A percentile compares a stretch with the other conserved stretches of the same genome.
phyloP scores from a whole-genome alignment of 1,140 invertebrate species.

The Berghia stephanieae region DNA sequence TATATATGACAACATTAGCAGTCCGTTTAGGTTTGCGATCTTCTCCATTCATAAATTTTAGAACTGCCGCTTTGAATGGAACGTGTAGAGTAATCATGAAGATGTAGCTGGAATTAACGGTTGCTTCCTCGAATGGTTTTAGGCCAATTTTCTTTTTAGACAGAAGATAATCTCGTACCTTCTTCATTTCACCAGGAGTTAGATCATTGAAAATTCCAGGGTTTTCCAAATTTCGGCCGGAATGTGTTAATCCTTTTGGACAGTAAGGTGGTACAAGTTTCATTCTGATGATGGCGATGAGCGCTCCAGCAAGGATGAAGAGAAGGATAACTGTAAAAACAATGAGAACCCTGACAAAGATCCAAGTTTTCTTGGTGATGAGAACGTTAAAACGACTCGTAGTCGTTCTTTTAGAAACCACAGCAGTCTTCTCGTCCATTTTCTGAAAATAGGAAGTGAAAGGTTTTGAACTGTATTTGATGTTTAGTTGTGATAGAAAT shows the following conservation, averaged over 20 bases:
- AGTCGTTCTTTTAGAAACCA: background rate
- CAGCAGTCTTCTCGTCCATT: slow-evolving; percentile 29
- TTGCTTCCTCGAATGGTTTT: slow-evolving; percentile 41
- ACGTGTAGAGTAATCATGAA: slow-evolving; percentile 55
- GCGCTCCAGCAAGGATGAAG: slow-evolving; percentile 9
- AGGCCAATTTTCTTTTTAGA: slow-evolving; percentile 43
- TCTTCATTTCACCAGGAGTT: slow-evolving; percentile 47
- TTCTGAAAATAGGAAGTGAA: no score
- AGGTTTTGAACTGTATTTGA: no score
- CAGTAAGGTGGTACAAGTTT: slow-evolving; percentile 31
- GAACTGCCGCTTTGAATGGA: slow-evolving; percentile 54
- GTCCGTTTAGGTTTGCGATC: slow-evolving; percentile 46
- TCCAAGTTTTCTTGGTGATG: slow-evolving; percentile 18
- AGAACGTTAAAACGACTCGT: slow-evolving; percentile 20
- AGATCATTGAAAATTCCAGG: slow-evolving; percentile 57
- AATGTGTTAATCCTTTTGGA: slow-evolving; percentile 8
- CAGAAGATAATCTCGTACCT: slow-evolving; percentile 51
- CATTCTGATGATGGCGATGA: slow-evolving; percentile 21
- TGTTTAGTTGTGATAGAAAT: no score
- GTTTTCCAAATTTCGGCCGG: slow-evolving; percentile 38
- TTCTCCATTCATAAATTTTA: slow-evolving; percentile 48
- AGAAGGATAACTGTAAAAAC: background rate
- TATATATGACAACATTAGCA: slow-evolving; percentile 55
- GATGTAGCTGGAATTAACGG: slow-evolving; percentile 54
- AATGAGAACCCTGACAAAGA: slow-evolving; percentile 16